These are phyloP conservation scores for Sclerodermus sp. DNA, from an alignment of 2,888 invertebrate genomes.

Conservation along the genomic window DNA sequence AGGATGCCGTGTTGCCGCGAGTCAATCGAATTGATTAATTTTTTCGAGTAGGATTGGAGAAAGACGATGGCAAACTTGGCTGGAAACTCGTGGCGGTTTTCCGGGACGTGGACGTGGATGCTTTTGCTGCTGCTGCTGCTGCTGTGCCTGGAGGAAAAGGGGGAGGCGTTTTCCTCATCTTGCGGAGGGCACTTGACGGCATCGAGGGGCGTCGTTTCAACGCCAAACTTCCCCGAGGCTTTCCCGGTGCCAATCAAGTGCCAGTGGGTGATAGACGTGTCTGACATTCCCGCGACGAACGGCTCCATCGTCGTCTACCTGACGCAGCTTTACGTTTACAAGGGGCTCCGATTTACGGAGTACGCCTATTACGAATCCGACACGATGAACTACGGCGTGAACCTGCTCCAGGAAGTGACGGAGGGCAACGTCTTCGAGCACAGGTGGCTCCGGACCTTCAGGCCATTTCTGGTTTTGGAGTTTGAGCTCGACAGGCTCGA, in stretches of 20 bases:
- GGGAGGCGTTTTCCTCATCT: conserved; percentile 20
- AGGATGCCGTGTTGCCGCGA: no score
- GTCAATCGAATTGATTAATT: no score
- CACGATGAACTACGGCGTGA: conserved; percentile 66
- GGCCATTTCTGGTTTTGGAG: conserved; percentile 79
- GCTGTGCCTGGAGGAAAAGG: no score
- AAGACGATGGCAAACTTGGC: no score
- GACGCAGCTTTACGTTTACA: conserved; percentile 83
- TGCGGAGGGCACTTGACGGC: conserved; percentile 72
- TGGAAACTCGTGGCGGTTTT: no score
- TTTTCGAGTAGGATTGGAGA: no score
- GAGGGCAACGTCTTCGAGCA: conserved; percentile 71
- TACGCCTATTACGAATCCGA: conserved; percentile 75
- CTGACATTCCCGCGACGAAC: conserved; percentile 59
- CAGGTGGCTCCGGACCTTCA: conserved; percentile 64
- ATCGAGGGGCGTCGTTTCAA: conserved; percentile 73
- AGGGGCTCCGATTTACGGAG: conserved; percentile 76
- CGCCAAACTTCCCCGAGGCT: conserved; percentile 81
- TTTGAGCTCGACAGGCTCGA: conserved; percentile 73
- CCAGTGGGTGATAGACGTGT: conserved; percentile 86
- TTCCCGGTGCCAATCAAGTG: conserved; percentile 83
- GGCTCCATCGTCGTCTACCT: conserved; percentile 82
- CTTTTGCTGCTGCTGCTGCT: no score
- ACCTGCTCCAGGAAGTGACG: conserved; percentile 69
- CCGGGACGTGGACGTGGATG: no score